Evolutionary conservation across 1,140 invertebrate genomes (phyloP).

Genomic region (Muscidifurax raptorellus): DNA sequence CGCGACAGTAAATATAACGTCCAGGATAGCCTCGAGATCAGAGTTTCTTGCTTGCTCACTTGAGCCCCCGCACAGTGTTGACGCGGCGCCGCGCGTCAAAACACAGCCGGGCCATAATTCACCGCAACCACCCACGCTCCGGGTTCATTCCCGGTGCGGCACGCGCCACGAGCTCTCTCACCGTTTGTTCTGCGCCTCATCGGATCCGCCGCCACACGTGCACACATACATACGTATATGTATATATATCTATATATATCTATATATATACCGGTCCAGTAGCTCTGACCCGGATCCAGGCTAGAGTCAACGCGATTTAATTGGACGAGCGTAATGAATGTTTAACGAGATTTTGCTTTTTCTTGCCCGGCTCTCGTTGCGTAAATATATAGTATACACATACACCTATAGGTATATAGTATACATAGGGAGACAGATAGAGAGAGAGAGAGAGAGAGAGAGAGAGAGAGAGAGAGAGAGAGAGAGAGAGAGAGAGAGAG

Average conservation of each 20-base stretch:
- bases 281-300: neutral
- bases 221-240: neutral
- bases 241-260: neutral
- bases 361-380: neutral
- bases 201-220: neutral
- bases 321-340: neutral
- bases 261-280: neutral
- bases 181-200: conserved; percentile 10
- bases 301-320: conserved; percentile 4
- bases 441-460: too few relatives aligned
- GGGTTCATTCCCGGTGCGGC: neutral
- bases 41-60: neutral
- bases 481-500: too few relatives aligned
- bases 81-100: neutral
- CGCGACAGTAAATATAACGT: too few relatives aligned
- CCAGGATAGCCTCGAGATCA: neutral
- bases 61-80: neutral
- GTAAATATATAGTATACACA: neutral
- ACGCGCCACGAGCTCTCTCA: neutral
- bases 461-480: too few relatives aligned
- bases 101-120: conserved; percentile 58
- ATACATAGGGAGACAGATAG: neutral
- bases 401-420: neutral
- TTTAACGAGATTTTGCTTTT: conserved; percentile 21
- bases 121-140: conserved; percentile 44